phyloP scores from a whole-genome alignment of 2,797 vertebrate species.

The Fundulus diaphanus region DNA sequence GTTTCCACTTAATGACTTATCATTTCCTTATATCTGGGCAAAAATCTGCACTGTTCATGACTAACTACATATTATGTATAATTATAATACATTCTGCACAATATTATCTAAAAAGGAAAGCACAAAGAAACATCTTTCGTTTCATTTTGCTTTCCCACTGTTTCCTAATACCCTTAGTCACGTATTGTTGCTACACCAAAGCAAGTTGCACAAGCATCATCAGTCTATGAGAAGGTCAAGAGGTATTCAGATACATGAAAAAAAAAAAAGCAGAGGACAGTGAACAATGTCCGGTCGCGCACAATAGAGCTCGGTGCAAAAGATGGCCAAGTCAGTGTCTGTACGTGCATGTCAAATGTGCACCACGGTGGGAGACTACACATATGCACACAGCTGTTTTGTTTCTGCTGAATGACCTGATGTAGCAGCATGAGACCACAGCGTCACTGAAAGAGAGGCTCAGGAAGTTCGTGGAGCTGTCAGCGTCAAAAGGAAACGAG shows the following conservation, averaged over 20 bases:
- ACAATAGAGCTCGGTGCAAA: conserved; percentile 51
- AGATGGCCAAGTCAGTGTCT: conserved; percentile 28
- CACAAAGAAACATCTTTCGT: conserved; percentile 24
- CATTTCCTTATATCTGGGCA: background rate
- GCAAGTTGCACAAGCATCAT: conserved; percentile 79
- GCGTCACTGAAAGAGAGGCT: conserved; percentile 71
- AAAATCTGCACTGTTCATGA: background rate
- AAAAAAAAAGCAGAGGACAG: conserved; percentile 82
- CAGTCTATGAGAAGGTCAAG: conserved; percentile 75
- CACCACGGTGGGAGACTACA: conserved; percentile 15
- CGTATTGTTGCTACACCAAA: conserved; percentile 84
- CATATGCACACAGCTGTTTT: conserved; percentile 50
- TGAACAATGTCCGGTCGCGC: conserved; percentile 70
- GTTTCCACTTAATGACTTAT: conserved; percentile 3
- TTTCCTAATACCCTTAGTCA: conserved; percentile 40
- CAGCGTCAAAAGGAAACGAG: conserved; percentile 65
- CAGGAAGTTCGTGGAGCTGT: conserved; percentile 68
- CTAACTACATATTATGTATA: background rate
- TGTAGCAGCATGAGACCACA: conserved; percentile 63
- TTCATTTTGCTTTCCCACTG: conserved; percentile 17
- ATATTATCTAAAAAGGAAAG: background rate
- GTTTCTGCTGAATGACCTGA: conserved; percentile 56
- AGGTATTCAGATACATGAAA: conserved; percentile 78
- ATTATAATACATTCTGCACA: background rate
- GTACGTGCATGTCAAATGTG: conserved; percentile 22